A percentile compares a stretch with the other conserved stretches of the same genome.
Conservation (phyloP, 2,888 invertebrate species). For the Sinotaia quadrata region DNA sequence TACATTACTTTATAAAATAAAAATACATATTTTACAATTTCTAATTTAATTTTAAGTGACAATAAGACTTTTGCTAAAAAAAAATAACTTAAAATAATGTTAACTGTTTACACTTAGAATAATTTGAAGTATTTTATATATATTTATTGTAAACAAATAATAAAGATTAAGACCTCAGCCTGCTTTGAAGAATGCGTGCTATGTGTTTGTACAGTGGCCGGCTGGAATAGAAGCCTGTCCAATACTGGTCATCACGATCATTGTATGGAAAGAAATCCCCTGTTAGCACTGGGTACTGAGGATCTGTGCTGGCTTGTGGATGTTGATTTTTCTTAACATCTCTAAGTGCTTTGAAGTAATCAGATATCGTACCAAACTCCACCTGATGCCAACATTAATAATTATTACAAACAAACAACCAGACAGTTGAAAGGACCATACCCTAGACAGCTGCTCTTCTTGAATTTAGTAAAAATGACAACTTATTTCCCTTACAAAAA, state of each 20-base stretch:
- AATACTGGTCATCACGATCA: conserved; percentile 71
- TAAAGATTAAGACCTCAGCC: conserved; percentile 57
- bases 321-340: conserved; percentile 25
- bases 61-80: too few species aligned
- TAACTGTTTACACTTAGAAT: too few species aligned
- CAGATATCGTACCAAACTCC: conserved; percentile 68
- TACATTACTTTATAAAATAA: too few species aligned
- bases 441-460: too few species aligned
- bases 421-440: background rate
- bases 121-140: too few species aligned
- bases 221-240: conserved; percentile 71
- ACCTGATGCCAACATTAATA: conserved; percentile 54
- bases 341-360: conserved; percentile 65
- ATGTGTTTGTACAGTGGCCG: conserved; percentile 69
- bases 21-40: too few species aligned
- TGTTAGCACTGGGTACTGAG: conserved; percentile 52
- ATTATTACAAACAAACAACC: background rate
- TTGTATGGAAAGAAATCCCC: conserved; percentile 72
- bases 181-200: conserved; percentile 59
- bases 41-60: too few species aligned
- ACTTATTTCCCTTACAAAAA: too few species aligned
- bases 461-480: too few species aligned
- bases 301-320: background rate
- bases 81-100: too few species aligned
- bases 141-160: too few species aligned